Base-by-base conservation (phyloP, 2,113 vertebrate species). In the Ochotona princeps region DNA sequence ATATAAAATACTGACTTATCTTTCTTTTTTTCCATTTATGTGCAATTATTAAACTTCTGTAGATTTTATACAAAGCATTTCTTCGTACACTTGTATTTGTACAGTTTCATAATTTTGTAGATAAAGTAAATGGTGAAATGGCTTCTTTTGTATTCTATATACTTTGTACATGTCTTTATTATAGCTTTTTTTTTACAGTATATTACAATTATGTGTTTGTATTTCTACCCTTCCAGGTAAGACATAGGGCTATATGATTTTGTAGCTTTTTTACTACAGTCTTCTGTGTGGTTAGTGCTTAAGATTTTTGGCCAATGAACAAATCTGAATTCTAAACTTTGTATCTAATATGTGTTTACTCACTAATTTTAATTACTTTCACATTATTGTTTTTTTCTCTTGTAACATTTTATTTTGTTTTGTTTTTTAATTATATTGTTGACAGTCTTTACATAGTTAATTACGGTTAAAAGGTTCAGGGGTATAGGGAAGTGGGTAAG, bases 341-440 rank as follows among this genome's bases (percentile, higher is more conserved):
- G 61, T 86, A 54, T 21, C 86, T 44, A 15, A 67, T 86, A 20
- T 57, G 3, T 81, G 26, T 57, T 86, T 94, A 11, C 69, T 9
- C 30, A 72, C 81, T 57, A 23, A 60, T 94, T 90, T 86, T 69
- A 75, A 82, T 44, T 78, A 18, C 78, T 35, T 61, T 94, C 81
- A 47, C 11, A 32, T 75, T 72, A 51, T 65, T 92, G 26, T 74
- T 88, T 4, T 81, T 81, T 89, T 74, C 32, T n/a, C n/a, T n/a
- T n/a, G n/a, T n/a, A n/a, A n/a, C n/a, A n/a, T n/a, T n/a, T n/a
- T n/a, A n/a, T n/a, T n/a, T n/a, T n/a, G n/a, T n/a, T n/a, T n/a
- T n/a, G n/a, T n/a, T n/a, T n/a, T n/a, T n/a, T n/a, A n/a, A n/a
- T n/a, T n/a, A n/a, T n/a, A n/a, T n/a, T n/a, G n/a, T n/a, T n/a